A percentile compares a stretch with the other conserved stretches of the same genome.
phyloP scores from a whole-genome alignment of 2,888 invertebrate species.

The Tromatobia lineatoria region DNA sequence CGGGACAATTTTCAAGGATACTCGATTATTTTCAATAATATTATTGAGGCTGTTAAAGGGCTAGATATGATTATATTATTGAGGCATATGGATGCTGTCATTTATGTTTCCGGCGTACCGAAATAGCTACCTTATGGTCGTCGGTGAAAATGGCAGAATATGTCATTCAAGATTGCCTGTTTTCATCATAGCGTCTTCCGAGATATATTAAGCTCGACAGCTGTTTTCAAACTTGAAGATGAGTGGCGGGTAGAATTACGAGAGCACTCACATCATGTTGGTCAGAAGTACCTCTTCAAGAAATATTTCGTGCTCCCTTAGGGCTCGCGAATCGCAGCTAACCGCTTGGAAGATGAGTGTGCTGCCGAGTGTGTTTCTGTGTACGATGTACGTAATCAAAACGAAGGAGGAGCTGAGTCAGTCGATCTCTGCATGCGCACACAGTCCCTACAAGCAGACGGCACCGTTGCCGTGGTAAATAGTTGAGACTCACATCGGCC shows the following conservation, averaged over 20 bases:
- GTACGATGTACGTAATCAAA: not conserved
- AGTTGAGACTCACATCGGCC: constrained; percentile 1
- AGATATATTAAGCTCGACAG: not conserved
- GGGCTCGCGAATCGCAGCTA: constrained; percentile 1
- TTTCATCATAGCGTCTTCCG: not conserved
- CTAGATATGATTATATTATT: no score
- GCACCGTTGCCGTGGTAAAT: constrained; percentile 10
- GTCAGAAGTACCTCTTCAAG: not conserved
- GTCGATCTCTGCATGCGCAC: not conserved
- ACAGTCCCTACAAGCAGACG: constrained; percentile 4
- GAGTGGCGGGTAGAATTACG: constrained; percentile 2
- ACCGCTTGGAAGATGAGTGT: constrained; percentile 10
- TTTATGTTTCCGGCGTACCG: no score
- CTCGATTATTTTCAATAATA: no score
- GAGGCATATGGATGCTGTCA: no score
- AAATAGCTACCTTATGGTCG: no score
- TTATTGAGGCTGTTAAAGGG: no score
- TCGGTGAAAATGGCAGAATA: not conserved
- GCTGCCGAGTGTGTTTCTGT: not conserved
- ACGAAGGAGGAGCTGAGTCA: not conserved
- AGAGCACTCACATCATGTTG: not conserved
- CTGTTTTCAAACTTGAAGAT: not conserved
- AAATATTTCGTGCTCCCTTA: not conserved
- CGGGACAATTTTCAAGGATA: no score
- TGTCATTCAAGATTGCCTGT: not conserved